Conservation (phyloP, 2,797 vertebrate species). For the Anguilla obscura region DNA sequence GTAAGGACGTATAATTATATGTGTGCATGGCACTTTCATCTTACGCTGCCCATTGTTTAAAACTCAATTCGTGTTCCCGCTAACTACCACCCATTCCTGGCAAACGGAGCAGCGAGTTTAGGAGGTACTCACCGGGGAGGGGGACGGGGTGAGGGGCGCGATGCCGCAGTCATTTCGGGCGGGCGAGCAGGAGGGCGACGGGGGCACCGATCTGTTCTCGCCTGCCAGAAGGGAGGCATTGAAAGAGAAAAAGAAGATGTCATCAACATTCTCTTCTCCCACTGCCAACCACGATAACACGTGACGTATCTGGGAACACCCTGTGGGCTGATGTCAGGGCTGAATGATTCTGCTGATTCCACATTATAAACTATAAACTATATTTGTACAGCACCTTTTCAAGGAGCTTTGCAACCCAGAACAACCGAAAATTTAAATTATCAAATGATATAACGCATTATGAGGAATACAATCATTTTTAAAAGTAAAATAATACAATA, state of each 20-base stretch:
- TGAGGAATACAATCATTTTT: background rate
- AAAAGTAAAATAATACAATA: background rate
- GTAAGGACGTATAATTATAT: slow-evolving; percentile 47
- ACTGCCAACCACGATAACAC: background rate
- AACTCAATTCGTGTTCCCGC: background rate
- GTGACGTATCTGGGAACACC: background rate
- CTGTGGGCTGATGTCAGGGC: background rate
- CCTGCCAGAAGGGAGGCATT: slow-evolving; percentile 59
- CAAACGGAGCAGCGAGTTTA: background rate
- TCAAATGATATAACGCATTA: background rate
- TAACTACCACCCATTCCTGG: background rate
- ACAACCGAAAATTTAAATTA: background rate
- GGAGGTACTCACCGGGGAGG: slow-evolving; percentile 77
- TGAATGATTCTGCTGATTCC: background rate
- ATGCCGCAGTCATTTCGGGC: slow-evolving; percentile 85
- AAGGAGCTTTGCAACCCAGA: too few species aligned
- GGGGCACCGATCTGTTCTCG: slow-evolving; percentile 61
- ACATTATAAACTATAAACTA: background rate
- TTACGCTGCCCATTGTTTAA: background rate
- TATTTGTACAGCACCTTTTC: too few species aligned
- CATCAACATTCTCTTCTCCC: background rate
- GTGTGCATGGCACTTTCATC: slow-evolving; percentile 28
- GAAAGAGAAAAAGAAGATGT: background rate
- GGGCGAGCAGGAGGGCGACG: slow-evolving; percentile 73
- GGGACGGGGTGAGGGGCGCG: slow-evolving; percentile 87